These are phyloP conservation scores for Pachyrhynchus sulphureomaculatus DNA, from an alignment of 1,140 invertebrate species.

Conservation along the genomic window DNA sequence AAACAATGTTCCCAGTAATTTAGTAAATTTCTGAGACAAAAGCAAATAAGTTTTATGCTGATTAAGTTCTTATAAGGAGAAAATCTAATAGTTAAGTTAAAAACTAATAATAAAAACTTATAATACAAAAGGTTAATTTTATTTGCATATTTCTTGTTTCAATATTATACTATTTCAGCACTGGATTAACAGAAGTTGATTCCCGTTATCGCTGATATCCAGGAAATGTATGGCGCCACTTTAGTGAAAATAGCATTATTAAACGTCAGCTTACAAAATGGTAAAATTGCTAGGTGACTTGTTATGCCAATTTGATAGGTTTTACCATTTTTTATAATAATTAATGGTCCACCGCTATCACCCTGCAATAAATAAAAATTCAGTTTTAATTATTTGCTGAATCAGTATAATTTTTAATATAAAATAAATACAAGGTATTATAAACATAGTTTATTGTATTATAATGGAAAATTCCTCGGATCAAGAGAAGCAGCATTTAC, in stretches of 20 bases:
- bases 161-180: no score
- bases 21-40: no score
- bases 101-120: no score
- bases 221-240: constrained; percentile 45
- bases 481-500: no score
- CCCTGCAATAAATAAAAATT: constrained; percentile 40
- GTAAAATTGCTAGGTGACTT: constrained; percentile 45
- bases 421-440: background rate
- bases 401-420: constrained; percentile 1
- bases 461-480: no score
- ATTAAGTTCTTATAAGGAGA: no score
- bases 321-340: constrained; percentile 37
- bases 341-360: constrained; percentile 48
- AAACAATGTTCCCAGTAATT: no score
- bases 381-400: background rate
- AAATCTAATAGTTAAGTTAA: no score
- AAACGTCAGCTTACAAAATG: constrained; percentile 44
- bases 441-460: background rate
- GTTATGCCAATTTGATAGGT: constrained; percentile 46
- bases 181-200: constrained; percentile 35
- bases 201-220: constrained; percentile 45
- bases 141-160: no score
- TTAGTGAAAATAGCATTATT: constrained; percentile 48
- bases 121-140: no score
- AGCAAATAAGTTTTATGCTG: no score